Evolutionary conservation across 1,140 invertebrate species (phyloP).

Genomic region (Mesaphorura yosii): DNA sequence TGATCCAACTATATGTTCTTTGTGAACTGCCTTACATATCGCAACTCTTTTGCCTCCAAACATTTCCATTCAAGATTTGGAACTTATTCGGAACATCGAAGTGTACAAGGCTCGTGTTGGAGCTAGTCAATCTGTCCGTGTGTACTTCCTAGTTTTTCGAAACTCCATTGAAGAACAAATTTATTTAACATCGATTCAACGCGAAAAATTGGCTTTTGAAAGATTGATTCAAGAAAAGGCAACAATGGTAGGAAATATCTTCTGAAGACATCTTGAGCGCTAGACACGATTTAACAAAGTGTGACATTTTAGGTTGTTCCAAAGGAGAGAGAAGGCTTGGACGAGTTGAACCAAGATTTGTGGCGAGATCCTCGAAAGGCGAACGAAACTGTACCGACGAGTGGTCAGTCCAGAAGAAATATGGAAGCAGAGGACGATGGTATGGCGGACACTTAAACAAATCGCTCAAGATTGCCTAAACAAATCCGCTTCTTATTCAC

Average conservation of each 20-base stretch:
- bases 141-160: constrained; percentile 82
- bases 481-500: constrained; percentile 4
- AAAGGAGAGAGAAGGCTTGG: constrained; percentile 77
- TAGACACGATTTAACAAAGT: neutral
- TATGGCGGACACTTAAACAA: neutral
- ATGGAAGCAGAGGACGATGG: constrained; percentile 34
- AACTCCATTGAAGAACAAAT: constrained; percentile 90
- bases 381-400: constrained; percentile 34
- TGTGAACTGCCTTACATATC: constrained; percentile 16
- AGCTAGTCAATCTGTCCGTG: constrained; percentile 46
- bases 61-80: constrained; percentile 21
- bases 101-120: constrained; percentile 49
- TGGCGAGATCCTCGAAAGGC: constrained; percentile 39
- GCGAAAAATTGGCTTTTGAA: constrained; percentile 92
- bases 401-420: constrained; percentile 49
- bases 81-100: constrained; percentile 39
- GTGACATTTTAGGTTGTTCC: constrained; percentile 64
- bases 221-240: constrained; percentile 79
- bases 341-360: constrained; percentile 55
- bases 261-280: neutral
- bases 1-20: constrained; percentile 25
- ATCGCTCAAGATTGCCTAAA: neutral
- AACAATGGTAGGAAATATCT: constrained; percentile 44
- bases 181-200: constrained; percentile 74
- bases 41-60: no score